Evolutionary conservation across 2,113 vertebrate species (phyloP), one percentile per base, ranked within the genome.

Genomic region (Pitta sordida): DNA sequence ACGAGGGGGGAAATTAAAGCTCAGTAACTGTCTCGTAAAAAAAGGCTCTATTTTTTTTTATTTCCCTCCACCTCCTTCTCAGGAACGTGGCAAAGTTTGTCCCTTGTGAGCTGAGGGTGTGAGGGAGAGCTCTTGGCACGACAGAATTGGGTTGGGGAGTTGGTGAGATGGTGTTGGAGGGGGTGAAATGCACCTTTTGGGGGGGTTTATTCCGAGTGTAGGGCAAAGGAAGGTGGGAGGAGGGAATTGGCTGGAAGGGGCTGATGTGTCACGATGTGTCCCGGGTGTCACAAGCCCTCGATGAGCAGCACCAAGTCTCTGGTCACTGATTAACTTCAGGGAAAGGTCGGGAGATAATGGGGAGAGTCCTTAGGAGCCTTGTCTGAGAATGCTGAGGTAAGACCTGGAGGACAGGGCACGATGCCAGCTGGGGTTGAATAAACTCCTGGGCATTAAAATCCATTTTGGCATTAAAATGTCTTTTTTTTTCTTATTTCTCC

Each of bases 1-100:
- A 80, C 0, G 7, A 30, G 0, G 3, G 68, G 32, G 59, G 84
- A 44, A 74, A 86, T 83, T 88, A 83, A 77, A 91, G 77, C 74
- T 89, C 81, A 32, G 74, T 84, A 86, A 89, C 24, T 68, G 87
- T 60, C 90, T 91, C 69, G 8, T 86, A 64, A 94, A 92, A 91
- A 75, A 58, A n/a, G n/a, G n/a, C n/a, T n/a, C n/a, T n/a, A n/a
- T n/a, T n/a, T 20, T 20, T n/a, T 63, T 85, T 93, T 76, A 56
- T 80, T 90, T 83, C 76, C 64, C 29, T 83, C 24, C 30, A 32
- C 43, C 27, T 82, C 67, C 55, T 22, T 20, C 11, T 9, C 3
- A 16, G 67, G 58, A 86, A 51, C 5, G 0, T 43, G 65, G 94
- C 65, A 34, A 36, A n/a, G 27, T 82, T 68, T 39, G 43, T 71